Conservation (phyloP, 35 echinoderm and acorn worm species). For the Holothuria glaberrima region DNA sequence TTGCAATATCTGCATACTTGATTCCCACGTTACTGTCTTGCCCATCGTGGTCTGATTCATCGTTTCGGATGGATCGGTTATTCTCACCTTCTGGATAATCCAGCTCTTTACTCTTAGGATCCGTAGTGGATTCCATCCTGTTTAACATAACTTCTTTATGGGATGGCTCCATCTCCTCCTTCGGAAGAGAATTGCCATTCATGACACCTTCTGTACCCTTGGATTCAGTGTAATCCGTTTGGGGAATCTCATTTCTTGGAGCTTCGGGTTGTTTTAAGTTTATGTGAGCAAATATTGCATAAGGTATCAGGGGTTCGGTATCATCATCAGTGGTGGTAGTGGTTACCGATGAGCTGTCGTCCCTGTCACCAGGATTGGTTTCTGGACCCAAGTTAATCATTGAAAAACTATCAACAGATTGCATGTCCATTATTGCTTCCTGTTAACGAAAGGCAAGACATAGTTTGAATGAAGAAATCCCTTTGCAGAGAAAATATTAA, state of each 20-base stretch:
- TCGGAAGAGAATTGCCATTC: background rate
- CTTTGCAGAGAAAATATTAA: too few relatives aligned
- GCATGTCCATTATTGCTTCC: slow-evolving; percentile 35
- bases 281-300: slow-evolving; percentile 15
- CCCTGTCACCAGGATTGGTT: background rate
- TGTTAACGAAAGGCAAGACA: background rate
- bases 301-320: slow-evolving; percentile 3
- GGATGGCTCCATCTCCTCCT: too few relatives aligned
- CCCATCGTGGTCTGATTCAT: background rate
- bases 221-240: background rate
- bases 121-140: background rate
- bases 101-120: background rate
- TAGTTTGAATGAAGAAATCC: too few relatives aligned
- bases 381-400: slow-evolving; percentile 4
- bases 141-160: background rate
- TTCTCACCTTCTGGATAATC: background rate
- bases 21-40: background rate
- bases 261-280: background rate
- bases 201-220: background rate
- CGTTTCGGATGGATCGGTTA: background rate
- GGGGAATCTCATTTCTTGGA: background rate
- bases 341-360: background rate
- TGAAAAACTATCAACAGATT: slow-evolving; percentile 31
- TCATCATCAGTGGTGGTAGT: background rate
- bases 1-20: background rate